Evolutionary conservation across 2,888 invertebrate genomes (phyloP), one percentile per base, ranked within the genome.

Genomic region (Drosophila mettleri): DNA sequence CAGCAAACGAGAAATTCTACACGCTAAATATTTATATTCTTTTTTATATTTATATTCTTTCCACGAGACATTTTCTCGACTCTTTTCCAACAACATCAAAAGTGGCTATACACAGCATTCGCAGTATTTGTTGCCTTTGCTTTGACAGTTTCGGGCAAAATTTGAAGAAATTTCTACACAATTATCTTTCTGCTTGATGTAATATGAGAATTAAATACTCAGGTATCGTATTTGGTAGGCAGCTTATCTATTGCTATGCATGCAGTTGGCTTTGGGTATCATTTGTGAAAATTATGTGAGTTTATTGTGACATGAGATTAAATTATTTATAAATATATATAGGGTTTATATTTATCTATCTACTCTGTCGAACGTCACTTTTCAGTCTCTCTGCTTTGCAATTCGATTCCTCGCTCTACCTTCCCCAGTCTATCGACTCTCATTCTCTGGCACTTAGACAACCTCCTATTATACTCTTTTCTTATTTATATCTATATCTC

Each of bases 1-100:
- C 9, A 39, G 51, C 31, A 36, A 36, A n/a, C 51, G 54, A 72
- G 24, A 55, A 41, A 65, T 59, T 55, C 59, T 43, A 38, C 18
- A 41, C 52, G 33, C 48, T 33, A 39, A 49, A n/a, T 60, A 38
- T 27, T 52, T 53, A 33, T 39, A 59, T 70, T 58, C 63, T 70
- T 63, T 57, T 69, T 51, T 55, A 55, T 62, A n/a, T n/a, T n/a
- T n/a, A n/a, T n/a, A n/a, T n/a, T n/a, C n/a, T n/a, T n/a, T 54
- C 34, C 33, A 48, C 38, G 55, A 46, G 45, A 58, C 57, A 59
- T 49, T 59, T 63, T 38, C 33, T 49, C 14, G 20, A 48, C 48
- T 33, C 31, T 29, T 48, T 53, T 49, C 54, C 29, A 53, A 46
- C 29, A 31, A 20, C 29, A 8, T 18, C 18, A 14, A 10, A 55